Evolutionary conservation across 2,888 invertebrate species (phyloP), one percentile per base, ranked within the genome.

Genomic region (Polydrusus cervinus): DNA sequence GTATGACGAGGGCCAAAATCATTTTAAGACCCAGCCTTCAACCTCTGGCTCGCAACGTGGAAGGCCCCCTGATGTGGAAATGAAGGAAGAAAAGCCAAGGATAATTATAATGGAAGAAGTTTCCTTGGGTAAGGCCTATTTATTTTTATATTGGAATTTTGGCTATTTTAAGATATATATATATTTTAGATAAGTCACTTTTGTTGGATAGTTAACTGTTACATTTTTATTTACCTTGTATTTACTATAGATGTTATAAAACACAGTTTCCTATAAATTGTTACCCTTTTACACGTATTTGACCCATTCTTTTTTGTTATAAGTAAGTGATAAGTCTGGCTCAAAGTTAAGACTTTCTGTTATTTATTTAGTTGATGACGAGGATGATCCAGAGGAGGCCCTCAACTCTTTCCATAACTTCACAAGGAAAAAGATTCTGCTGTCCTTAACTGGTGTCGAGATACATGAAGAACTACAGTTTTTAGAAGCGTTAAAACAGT

Each of bases 401-500:
- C 16, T 60, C 1, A 60, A 38, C 6, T 16, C 38, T 16, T 60
- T 60, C 14, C 57, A 60, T 9, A 16, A 11, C 18, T 11, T 38
- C 10, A 60, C 57, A 0, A 60, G 57, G 38, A 60, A 38, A 10
- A 38, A 60, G 3, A 38, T 60, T 10, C 57, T 60, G 9, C 38
- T 60, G 14, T 38, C 57, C 6, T 60, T 60, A 3, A 60, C 57
- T 3, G 67, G 67, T n/a, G 40, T 55, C 6, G 67, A 67, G 20
- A 20, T 53, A 16, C 53, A 67, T 20, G 40, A 51, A n/a, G 67
- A 67, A 53, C 40, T 34, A 7, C 40, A 67, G 8, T 53, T 67
- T 40, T 9, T 67, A 18, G 67, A 67, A 25, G 67, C 67, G 3
- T 18, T 67, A n/a, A 18, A 34, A n/a, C 51, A 53, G 49, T 67